These are phyloP conservation scores for Papilio xuthus DNA, from an alignment of 1,140 invertebrate species.

Conservation along the genomic window DNA sequence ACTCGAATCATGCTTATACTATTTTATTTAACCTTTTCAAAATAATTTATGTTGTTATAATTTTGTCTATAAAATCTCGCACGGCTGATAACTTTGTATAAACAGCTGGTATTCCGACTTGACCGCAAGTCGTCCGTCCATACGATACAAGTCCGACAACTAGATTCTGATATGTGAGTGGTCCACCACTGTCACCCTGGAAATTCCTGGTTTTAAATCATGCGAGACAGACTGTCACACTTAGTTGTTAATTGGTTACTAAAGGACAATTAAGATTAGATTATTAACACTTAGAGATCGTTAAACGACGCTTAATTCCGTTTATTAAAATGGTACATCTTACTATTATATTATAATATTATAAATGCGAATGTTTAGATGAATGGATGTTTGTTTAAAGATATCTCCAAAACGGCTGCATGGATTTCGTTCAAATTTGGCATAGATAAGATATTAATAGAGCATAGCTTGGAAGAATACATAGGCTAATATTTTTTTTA, in stretches of 20 bases:
- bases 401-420: no score
- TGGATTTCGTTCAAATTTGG: no score
- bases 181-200: conserved; percentile 39
- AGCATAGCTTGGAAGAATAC: no score
- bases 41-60: conserved; percentile 18
- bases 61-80: conserved; percentile 36
- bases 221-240: neutral
- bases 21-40: conserved; percentile 12
- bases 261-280: neutral
- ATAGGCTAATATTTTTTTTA: no score
- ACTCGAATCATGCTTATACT: neutral
- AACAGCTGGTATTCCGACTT: conserved; percentile 5
- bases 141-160: conserved; percentile 37
- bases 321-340: no score
- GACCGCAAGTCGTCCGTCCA: conserved; percentile 9
- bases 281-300: no score
- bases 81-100: conserved; percentile 37
- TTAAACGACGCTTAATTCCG: no score
- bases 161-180: conserved; percentile 13
- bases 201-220: neutral
- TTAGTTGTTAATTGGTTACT: neutral
- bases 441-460: no score
- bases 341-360: no score
- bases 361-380: no score
- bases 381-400: no score